These are phyloP conservation scores for Struthidea cinerea DNA, from an alignment of 2,113 vertebrate genomes.

Conservation along the genomic window DNA sequence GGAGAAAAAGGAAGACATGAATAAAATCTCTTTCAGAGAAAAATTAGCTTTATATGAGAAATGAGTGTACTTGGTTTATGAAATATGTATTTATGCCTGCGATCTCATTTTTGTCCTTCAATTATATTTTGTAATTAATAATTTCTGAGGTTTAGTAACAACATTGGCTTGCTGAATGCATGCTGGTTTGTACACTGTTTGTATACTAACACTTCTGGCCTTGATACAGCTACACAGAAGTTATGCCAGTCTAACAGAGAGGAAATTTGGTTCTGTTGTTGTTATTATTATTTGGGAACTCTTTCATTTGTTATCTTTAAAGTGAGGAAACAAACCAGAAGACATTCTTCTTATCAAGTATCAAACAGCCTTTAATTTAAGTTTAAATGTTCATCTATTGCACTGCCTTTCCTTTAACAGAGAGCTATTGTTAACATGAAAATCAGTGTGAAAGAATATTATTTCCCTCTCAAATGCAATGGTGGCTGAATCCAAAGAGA, in stretches of 20 bases:
- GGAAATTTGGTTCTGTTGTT: background rate
- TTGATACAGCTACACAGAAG: background rate
- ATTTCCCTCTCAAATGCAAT: background rate
- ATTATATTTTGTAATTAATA: slow-evolving; percentile 38
- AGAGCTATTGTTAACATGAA: background rate
- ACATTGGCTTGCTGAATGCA: background rate
- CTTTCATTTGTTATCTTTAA: background rate
- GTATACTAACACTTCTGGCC: slow-evolving; percentile 9
- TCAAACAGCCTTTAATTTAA: background rate
- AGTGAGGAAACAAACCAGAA: slow-evolving; percentile 5
- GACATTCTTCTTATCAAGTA: background rate
- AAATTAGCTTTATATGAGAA: background rate
- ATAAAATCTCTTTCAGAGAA: background rate
- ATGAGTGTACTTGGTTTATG: background rate
- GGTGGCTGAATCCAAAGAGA: background rate
- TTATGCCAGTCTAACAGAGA: background rate
- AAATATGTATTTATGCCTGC: background rate
- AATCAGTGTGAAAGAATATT: background rate
- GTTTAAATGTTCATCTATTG: background rate
- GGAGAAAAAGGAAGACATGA: background rate
- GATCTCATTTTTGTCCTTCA: background rate
- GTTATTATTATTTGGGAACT: background rate
- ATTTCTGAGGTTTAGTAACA: slow-evolving; percentile 2
- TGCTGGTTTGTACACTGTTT: background rate
- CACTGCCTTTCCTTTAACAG: background rate